These are phyloP conservation scores for Zoanthus sansibaricus DNA, from an alignment of 92 coral and sea anemone genomes.

Conservation along the genomic window DNA sequence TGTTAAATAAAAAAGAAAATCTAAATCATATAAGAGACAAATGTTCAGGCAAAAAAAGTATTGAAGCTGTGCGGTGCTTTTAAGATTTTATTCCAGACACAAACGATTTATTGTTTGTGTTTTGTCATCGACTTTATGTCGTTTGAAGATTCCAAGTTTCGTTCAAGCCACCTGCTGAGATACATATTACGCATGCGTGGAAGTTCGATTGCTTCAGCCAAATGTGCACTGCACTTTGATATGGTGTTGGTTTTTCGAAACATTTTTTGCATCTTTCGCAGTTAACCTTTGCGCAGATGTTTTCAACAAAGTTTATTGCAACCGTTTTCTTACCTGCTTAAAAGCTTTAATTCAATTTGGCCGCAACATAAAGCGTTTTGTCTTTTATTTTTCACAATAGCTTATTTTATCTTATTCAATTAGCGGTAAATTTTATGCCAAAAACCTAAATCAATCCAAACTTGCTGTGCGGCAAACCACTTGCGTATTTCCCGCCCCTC, in stretches of 20 bases:
- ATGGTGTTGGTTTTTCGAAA: background rate
- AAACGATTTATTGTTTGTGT: constrained; percentile 24
- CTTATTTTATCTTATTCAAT: constrained; percentile 40
- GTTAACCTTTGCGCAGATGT: background rate
- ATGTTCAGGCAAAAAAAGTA: background rate
- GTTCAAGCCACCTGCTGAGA: constrained; percentile 35
- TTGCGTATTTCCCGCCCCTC: background rate
- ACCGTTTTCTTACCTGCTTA: constrained; percentile 36
- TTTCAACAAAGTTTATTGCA: background rate
- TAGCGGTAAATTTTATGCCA: constrained; percentile 46
- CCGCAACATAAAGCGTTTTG: constrained; percentile 34
- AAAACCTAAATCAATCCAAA: constrained; percentile 18
- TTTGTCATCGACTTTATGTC: constrained; percentile 31
- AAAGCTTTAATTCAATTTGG: constrained; percentile 27
- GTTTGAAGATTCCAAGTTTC: background rate
- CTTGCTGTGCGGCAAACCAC: background rate
- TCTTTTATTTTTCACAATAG: constrained; percentile 27
- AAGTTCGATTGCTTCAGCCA: background rate
- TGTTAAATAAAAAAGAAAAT: constrained; percentile 11
- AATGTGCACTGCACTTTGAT: constrained; percentile 1
- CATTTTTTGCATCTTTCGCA: background rate
- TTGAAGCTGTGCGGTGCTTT: constrained; percentile 28
- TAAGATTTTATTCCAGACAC: constrained; percentile 37
- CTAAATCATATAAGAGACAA: constrained; percentile 5
- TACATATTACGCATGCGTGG: constrained; percentile 25